Percentiles rank a stretch among this genome's conserved stretches.
Evolutionary conservation across 2,113 vertebrate species (phyloP).

Genomic region (Thomomys bottae): DNA sequence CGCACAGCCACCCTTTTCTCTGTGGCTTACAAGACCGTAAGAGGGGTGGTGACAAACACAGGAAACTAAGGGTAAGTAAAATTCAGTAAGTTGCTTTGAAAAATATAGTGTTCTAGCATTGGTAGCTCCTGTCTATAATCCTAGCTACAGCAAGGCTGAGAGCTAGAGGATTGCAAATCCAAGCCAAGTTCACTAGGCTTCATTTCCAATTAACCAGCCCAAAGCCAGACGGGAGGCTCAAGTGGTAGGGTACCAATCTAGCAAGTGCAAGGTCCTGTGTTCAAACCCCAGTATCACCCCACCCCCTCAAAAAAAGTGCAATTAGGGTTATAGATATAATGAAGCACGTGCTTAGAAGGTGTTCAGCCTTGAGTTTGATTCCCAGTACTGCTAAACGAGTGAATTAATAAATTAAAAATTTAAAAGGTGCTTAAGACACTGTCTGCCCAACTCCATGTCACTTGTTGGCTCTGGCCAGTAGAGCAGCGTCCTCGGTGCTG

Average conservation of each 20-base stretch:
- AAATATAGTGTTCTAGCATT: not conserved
- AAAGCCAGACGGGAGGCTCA: no score
- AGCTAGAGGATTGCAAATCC: no score
- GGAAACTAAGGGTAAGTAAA: not conserved
- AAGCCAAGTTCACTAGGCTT: no score
- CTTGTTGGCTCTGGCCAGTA: not conserved
- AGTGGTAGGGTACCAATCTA: no score
- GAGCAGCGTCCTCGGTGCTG: not conserved
- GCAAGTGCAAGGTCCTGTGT: no score
- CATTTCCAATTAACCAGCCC: no score
- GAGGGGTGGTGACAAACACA: not conserved
- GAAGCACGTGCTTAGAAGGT: not conserved
- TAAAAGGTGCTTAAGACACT: not conserved
- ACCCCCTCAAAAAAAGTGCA: not conserved
- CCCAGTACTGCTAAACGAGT: not conserved
- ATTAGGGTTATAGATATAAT: not conserved
- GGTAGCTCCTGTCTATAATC: not conserved
- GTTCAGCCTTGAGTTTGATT: not conserved
- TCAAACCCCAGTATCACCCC: not conserved
- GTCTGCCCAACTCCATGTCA: no score
- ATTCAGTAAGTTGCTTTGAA: not conserved
- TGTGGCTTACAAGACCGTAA: not conserved
- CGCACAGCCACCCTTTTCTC: not conserved
- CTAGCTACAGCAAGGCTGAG: not conserved
- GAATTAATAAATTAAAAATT: not conserved